Evolutionary conservation across 2,113 vertebrate genomes (phyloP).

Genomic region (Engystomops pustulosus): DNA sequence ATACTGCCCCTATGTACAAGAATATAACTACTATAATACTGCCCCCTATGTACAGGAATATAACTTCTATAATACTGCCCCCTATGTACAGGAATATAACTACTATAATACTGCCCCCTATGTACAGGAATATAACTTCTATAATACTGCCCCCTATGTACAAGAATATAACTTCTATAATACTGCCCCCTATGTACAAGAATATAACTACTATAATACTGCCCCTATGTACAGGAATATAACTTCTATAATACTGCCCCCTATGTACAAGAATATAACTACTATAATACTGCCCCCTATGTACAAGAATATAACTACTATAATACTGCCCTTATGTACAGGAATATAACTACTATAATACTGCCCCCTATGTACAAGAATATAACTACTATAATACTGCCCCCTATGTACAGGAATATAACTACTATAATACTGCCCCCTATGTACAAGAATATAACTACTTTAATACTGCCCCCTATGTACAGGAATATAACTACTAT

Average conservation of each 20-base stretch:
- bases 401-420: background rate
- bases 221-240: background rate
- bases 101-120: background rate
- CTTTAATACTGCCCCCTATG: background rate
- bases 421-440: background rate
- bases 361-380: background rate
- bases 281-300: background rate
- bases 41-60: background rate
- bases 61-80: background rate
- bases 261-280: conserved; percentile 1
- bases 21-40: conserved; percentile 21
- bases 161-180: background rate
- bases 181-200: background rate
- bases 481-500: conserved; percentile 7
- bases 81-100: conserved; percentile 2
- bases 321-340: background rate
- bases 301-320: conserved; percentile 3
- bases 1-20: too few relatives aligned
- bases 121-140: background rate
- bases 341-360: conserved; percentile 1
- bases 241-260: conserved; percentile 4
- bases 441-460: too few relatives aligned
- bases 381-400: conserved; percentile 14
- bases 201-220: conserved; percentile 1
- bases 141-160: background rate